Percentiles rank a stretch among this genome's conserved stretches.
Evolutionary conservation across 1,140 invertebrate genomes (phyloP).

Genomic region (Argopecten irradians): DNA sequence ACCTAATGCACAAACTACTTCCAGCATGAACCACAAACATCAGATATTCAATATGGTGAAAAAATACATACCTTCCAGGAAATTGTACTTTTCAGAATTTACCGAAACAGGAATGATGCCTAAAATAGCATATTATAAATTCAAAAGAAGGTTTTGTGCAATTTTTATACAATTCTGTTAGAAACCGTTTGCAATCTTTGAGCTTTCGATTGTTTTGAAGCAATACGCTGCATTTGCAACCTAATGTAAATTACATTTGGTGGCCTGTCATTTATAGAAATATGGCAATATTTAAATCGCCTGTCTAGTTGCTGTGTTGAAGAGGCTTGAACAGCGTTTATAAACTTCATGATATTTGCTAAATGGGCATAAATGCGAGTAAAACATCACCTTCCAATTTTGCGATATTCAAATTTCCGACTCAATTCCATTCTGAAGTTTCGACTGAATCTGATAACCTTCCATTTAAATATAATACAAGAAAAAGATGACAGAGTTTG

Average conservation of each 20-base stretch:
- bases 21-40: background rate
- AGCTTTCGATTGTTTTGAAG: background rate
- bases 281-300: background rate
- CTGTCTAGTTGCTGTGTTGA: constrained; percentile 1
- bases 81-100: background rate
- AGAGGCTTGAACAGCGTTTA: background rate
- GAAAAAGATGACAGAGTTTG: background rate
- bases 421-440: background rate
- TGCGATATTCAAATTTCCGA: constrained; percentile 5
- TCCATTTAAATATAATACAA: background rate
- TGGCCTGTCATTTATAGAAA: background rate
- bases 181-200: background rate
- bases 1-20: background rate
- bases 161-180: background rate
- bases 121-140: background rate
- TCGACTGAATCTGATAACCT: background rate
- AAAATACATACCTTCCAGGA: background rate
- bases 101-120: background rate
- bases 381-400: constrained; percentile 10
- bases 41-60: background rate
- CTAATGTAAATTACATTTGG: background rate
- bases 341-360: constrained; percentile 23
- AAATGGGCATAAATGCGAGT: constrained; percentile 13
- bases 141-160: background rate
- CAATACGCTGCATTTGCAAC: background rate